Evolutionary conservation across 2,113 vertebrate genomes (phyloP), one percentile per base, ranked within the genome.

Genomic region (Corythoichthys haematopterus): DNA sequence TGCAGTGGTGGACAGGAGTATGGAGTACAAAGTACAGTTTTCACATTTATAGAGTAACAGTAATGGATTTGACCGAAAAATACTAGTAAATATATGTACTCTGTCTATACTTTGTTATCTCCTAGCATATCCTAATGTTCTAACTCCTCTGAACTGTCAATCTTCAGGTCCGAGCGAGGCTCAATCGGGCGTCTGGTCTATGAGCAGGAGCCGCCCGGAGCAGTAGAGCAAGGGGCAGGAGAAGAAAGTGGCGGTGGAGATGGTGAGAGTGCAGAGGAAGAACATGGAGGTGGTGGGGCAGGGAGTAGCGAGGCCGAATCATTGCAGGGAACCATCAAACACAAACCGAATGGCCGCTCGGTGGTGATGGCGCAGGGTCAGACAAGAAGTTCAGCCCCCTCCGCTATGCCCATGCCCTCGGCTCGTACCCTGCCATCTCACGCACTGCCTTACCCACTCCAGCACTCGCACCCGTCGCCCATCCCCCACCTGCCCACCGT

Each of bases 241-340:
- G 75, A 55, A 9, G 77, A 72, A n/a, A 58, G 70, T 64, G 74
- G 66, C 14, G 80, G 60, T 28, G 80, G 59, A 1, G 82, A 82
- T 40, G 80, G 76, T 20, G 83, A 84, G 61, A 86, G 82, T 1
- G 81, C 78, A 4, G 85, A 85, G 61, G 84, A 85, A 0, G 81
- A 86, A 62, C 76, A 51, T n/a, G 50, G 69, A 37, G 68, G 76
- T 55, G 56, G 68, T 47, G 77, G 74, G 16, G 82, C 66, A 68
- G 82, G 71, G 2, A 85, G 86, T 79, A 83, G 82, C 7, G 88
- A 87, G 1, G 76, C 68, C 0, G 82, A 87, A 43, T 92, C 91
- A 43, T 93, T 90, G 2, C 94, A 95, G 60, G 93, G 93, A 76
- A 95, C 94, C 57, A 92, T 94, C 66, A 94, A 94, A 78, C 94